A percentile compares a stretch with the other conserved stretches of the same genome.
Evolutionary conservation across 2,888 invertebrate species (phyloP).

Genomic region (Meganola albula): DNA sequence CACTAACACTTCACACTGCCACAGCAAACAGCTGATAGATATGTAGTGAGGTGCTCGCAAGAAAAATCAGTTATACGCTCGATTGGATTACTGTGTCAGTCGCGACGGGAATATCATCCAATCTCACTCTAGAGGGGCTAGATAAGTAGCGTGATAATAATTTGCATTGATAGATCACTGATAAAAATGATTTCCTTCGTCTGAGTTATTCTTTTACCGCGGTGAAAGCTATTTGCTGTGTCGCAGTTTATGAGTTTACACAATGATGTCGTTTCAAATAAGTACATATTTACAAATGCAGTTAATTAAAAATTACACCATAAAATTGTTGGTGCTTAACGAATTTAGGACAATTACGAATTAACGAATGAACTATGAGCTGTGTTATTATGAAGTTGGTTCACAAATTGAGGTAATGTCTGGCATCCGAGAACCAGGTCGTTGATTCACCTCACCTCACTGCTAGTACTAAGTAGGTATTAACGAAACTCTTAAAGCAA

Average conservation of each 20-base stretch:
- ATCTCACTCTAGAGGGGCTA: slow-evolving; percentile 58
- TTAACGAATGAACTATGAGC: slow-evolving; percentile 15
- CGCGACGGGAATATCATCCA: slow-evolving; percentile 38
- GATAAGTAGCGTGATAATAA: slow-evolving; percentile 63
- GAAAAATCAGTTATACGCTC: slow-evolving; percentile 60
- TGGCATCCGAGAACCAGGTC: slow-evolving; percentile 42
- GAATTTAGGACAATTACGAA: slow-evolving; percentile 23
- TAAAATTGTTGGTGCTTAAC: too few species aligned
- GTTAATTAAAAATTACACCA: too few species aligned
- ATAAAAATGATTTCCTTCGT: slow-evolving; percentile 62
- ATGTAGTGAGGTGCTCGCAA: slow-evolving; percentile 40
- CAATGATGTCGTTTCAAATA: too few species aligned
- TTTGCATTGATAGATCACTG: slow-evolving; percentile 66
- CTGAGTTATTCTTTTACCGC: slow-evolving; percentile 44
- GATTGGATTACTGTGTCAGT: slow-evolving; percentile 64
- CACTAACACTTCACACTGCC: slow-evolving; percentile 31
- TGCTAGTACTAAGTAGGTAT: slow-evolving; percentile 30
- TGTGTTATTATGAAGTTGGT: slow-evolving; percentile 50
- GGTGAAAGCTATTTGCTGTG: slow-evolving; percentile 51
- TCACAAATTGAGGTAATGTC: slow-evolving; percentile 55
- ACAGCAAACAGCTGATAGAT: slow-evolving; percentile 54
- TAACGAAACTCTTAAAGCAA: too few species aligned
- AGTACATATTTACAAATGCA: too few species aligned
- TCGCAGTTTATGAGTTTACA: too few species aligned
- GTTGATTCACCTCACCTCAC: slow-evolving; percentile 55